Base-by-base conservation (phyloP, 2,797 vertebrate species). In the Chelon labrosus region DNA sequence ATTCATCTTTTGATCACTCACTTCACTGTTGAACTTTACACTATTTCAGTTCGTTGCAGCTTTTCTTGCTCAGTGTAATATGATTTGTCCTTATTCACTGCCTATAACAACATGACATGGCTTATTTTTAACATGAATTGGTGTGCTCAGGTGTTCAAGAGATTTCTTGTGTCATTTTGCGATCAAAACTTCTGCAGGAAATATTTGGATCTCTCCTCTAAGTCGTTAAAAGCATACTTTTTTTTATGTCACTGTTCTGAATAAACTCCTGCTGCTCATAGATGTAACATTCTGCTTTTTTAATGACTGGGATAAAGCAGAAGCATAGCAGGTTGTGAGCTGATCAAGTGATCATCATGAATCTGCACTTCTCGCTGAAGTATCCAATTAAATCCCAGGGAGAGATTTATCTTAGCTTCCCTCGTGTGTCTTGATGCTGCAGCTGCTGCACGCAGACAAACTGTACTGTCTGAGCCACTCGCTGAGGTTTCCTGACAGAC, bases 351-450 rank as follows among this genome's bases (percentile, higher is more conserved):
- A 4, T 56, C 51, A 13, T 68, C 50, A 68, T 41, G 46, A 70
- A 25, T 63, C 42, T 54, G 44, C 72, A 25, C 39, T 22, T 66
- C 13, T 56, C 49, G 35, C 58, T 50, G 10, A 55, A 66, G 44
- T 41, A 57, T 73, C 73, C 67, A 64, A 74, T 81, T 75, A 79
- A 80, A 38, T 47, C 17, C 17, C n/a, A 47, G 46, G 9, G 17
- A 47, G 46, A n/a, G n/a, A 4, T 47, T 11, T 47, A 7, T n/a
- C 46, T 47, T 19, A 16, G 42, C 42, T 44, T 17, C 13, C 14
- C 42, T 16, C 11, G 14, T 11, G 42, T 17, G 14, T n/a, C 59
- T 60, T 38, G 31, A 46, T 72, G 53, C 57, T 66, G 68, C 47
- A 47, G 54, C 61, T 51, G 61, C 80, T 65, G 57, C 46, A 38